A percentile compares a stretch with the other conserved stretches of the same genome.
Evolutionary conservation across 2,113 vertebrate species (phyloP).

Genomic region (Tretioscincus oriximinensis): DNA sequence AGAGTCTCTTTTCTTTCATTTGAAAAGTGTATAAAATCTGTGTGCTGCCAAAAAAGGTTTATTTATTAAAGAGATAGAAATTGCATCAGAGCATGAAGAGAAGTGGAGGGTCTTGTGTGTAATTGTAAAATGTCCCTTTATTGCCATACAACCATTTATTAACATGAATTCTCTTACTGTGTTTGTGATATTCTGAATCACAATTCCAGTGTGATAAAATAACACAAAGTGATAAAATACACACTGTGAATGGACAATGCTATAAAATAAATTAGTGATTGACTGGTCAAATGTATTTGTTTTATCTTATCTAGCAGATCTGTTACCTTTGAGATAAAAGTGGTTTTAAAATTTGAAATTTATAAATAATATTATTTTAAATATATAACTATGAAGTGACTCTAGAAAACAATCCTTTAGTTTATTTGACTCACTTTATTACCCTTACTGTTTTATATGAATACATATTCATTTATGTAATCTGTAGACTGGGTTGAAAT

Average conservation of each 20-base stretch:
- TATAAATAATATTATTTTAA: not conserved
- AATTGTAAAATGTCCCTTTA: not conserved
- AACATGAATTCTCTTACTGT: not conserved
- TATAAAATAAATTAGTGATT: not conserved
- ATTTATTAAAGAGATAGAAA: too few species aligned
- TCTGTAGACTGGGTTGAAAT: not conserved
- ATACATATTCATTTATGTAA: not conserved
- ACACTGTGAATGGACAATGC: not conserved
- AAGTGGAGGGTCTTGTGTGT: not conserved
- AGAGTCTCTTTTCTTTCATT: not conserved
- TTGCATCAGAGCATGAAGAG: too few species aligned
- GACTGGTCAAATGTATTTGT: not conserved
- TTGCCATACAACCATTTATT: not conserved
- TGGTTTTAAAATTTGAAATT: not conserved
- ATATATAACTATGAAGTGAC: not conserved
- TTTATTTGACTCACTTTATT: conserved; percentile 11
- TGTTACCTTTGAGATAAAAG: not conserved
- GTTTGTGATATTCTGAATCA: not conserved
- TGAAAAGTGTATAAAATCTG: not conserved
- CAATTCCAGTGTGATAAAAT: not conserved
- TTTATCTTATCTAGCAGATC: not conserved
- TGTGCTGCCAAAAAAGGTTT: not conserved
- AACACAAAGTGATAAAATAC: not conserved
- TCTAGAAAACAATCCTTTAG: not conserved
- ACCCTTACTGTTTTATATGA: not conserved